Evolutionary conservation across 2,797 vertebrate species (phyloP).

Genomic region (Sebastes matsubarae): DNA sequence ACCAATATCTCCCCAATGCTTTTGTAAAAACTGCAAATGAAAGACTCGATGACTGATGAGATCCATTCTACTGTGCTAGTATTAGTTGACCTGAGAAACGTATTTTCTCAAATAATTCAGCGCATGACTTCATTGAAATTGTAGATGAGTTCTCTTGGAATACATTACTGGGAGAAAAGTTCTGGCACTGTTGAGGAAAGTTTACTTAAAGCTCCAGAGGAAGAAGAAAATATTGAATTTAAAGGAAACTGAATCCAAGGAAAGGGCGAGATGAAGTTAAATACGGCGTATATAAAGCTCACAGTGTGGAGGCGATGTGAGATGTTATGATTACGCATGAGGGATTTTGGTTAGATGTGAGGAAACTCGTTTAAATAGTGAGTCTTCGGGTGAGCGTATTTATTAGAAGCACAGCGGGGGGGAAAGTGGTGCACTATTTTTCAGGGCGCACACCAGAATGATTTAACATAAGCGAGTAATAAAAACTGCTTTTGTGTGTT

Average conservation of each 20-base stretch:
- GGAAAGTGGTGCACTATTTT: neutral
- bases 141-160: slow-evolving; percentile 24
- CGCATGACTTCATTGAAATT: slow-evolving; percentile 10
- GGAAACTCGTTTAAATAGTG: slow-evolving; percentile 3
- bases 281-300: neutral
- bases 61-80: neutral
- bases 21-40: neutral
- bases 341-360: slow-evolving; percentile 12
- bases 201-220: slow-evolving; percentile 24
- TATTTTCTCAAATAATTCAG: slow-evolving; percentile 8
- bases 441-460: neutral
- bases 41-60: neutral
- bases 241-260: slow-evolving; percentile 10
- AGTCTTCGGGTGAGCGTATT: neutral
- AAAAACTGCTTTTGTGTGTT: slow-evolving; percentile 19
- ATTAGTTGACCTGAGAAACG: neutral
- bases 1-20: neutral
- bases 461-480: slow-evolving; percentile 5
- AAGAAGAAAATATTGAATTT: slow-evolving; percentile 40
- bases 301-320: neutral
- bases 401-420: slow-evolving; percentile 8
- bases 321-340: slow-evolving; percentile 1
- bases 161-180: slow-evolving; percentile 2
- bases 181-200: slow-evolving; percentile 14
- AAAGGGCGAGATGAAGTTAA: slow-evolving; percentile 26